Evolutionary conservation across 1,140 invertebrate genomes (phyloP), one percentile per base, ranked within the genome.

Genomic region (Bombus sylvicola): DNA sequence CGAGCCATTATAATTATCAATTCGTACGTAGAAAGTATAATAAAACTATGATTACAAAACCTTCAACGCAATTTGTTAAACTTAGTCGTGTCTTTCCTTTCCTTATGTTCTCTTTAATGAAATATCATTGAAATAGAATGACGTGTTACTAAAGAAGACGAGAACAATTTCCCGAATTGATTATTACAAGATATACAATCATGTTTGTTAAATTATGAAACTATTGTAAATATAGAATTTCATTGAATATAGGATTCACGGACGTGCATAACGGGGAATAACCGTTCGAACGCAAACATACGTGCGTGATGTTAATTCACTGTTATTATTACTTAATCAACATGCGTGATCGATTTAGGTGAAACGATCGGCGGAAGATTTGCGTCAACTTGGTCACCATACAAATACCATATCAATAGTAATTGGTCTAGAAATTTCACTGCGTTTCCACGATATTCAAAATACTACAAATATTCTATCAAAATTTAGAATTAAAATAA

Each of bases 321-420:
- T 12, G n/a, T 73, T 10, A 73, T 73, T 81, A 73, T 25, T 39
- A 81, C 73, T n/a, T 81, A 81, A 73, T 81, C 28, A 39, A 64
- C 18, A 8, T 25, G 3, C 28, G 31, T 13, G 37, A 82, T 43
- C 18, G 64, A 66, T 64, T 53, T 75, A 75, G 15, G 22, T 28
- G n/a, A 25, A 43, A 47, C 47, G 47, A 53, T 53, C 47, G 47
- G 1, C 1, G 18, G 1, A 53, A 53, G 18, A 22, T 53, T 22
- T 53, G 47, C 47, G 47, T 53, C 47, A 53, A 22, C 47, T 18
- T 53, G 47, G 5, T 53, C 18, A 1, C 18, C 18, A 22, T 8
- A 53, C 5, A 53, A 8, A 22, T 53, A 53, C 47, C 5, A 53
- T 53, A 53, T 0, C 1, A 0, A 53, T 22, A 22, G 37, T 41